Evolutionary conservation across 2,113 vertebrate species (phyloP).

Genomic region (Callipepla squamata): DNA sequence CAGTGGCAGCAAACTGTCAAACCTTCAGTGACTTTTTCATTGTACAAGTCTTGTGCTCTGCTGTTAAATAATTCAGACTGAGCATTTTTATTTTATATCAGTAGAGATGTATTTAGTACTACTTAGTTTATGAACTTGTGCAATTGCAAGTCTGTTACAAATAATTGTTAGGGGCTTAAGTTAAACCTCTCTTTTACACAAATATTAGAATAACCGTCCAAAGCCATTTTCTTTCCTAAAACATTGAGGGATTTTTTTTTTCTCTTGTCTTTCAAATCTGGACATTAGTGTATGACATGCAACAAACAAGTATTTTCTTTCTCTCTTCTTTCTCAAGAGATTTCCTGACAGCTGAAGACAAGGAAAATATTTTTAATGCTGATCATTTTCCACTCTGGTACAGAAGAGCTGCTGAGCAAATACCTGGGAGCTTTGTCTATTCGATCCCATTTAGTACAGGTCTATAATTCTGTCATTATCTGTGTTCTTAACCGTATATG

Average conservation of each 20-base stretch:
- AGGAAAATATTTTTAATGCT: conserved; percentile 96
- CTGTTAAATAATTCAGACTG: neutral
- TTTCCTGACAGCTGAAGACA: conserved; percentile 95
- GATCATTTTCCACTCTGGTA: conserved; percentile 99
- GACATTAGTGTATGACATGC: neutral
- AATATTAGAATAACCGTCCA: neutral
- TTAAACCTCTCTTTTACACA: neutral
- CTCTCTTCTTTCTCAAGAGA: conserved; percentile 88
- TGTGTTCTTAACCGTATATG: neutral
- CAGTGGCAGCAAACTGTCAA: neutral
- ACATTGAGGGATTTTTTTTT: neutral
- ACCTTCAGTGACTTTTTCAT: neutral
- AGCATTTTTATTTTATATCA: neutral
- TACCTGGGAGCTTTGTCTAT: conserved; percentile 96
- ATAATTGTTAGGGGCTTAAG: neutral
- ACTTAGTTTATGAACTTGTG: neutral
- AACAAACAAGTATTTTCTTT: conserved; percentile 32
- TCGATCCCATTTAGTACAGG: conserved; percentile 94
- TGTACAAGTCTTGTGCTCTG: neutral
- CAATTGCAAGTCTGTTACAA: neutral
- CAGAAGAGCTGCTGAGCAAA: conserved; percentile 95
- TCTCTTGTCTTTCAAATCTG: neutral
- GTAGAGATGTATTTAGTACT: neutral
- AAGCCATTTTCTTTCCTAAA: neutral
- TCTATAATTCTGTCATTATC: conserved; percentile 53